Evolutionary conservation across 2,888 invertebrate species (phyloP).

Genomic region (Noctua fimbriata): DNA sequence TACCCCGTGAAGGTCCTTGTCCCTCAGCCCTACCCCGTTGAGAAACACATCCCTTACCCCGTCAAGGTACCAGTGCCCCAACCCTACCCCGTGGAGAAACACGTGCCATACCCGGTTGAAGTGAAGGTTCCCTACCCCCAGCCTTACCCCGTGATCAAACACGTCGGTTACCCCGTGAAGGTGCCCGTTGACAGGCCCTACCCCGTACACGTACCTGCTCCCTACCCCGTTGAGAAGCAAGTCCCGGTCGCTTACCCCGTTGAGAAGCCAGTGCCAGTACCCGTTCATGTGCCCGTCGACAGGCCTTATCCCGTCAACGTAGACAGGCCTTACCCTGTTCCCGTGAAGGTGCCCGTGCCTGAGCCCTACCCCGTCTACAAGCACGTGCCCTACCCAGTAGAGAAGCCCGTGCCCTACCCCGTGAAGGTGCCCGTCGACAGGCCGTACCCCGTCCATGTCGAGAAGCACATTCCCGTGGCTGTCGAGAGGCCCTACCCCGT

Average conservation of each 20-base stretch:
- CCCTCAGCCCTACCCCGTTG: constrained; percentile 95
- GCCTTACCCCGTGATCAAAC: constrained; percentile 93
- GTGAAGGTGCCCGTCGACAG: constrained; percentile 92
- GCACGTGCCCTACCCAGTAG: constrained; percentile 91
- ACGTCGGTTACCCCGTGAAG: constrained; percentile 92
- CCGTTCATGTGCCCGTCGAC: constrained; percentile 92
- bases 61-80: constrained; percentile 94
- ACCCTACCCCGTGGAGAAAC: constrained; percentile 95
- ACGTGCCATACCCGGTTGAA: constrained; percentile 93
- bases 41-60: constrained; percentile 93
- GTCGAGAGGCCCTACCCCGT: constrained; percentile 91
- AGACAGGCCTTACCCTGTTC: constrained; percentile 88
- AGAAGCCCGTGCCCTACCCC: constrained; percentile 91
- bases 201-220: constrained; percentile 92
- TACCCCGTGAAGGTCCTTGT: constrained; percentile 95
- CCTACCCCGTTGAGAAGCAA: constrained; percentile 91
- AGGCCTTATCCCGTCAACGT: constrained; percentile 91
- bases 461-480: constrained; percentile 85
- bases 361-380: constrained; percentile 92
- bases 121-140: constrained; percentile 94
- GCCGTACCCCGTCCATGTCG: constrained; percentile 91
- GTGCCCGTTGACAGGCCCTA: constrained; percentile 93
- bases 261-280: constrained; percentile 91
- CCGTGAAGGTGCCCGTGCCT: constrained; percentile 90
- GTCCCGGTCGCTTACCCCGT: constrained; percentile 91